Evolutionary conservation across 2,113 vertebrate species (phyloP).

Genomic region (Rhinolophus ferrumequinum): DNA sequence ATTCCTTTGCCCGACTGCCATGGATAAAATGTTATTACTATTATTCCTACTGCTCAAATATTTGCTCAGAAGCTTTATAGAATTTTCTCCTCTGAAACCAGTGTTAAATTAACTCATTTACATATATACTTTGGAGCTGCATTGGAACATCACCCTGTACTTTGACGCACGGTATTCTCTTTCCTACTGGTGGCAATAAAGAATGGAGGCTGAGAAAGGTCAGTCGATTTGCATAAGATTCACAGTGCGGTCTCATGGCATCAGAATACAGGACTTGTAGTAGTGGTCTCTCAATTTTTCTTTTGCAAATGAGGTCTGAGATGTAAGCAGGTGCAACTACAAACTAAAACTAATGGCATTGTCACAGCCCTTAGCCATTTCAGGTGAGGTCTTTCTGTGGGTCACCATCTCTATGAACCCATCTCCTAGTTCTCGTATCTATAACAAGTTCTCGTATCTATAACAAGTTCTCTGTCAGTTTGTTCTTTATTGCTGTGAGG

Average conservation of each 20-base stretch:
- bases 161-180: neutral
- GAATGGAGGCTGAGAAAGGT: neutral
- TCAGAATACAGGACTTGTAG: neutral
- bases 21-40: neutral
- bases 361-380: neutral
- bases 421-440: neutral
- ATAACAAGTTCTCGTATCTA: neutral
- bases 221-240: neutral
- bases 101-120: neutral
- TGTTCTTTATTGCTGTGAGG: neutral
- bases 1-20: neutral
- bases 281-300: neutral
- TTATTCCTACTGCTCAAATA: neutral
- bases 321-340: neutral
- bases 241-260: too few species aligned
- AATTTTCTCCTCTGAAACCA: neutral
- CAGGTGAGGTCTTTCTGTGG: neutral
- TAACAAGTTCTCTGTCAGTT: neutral
- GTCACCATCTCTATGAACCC: neutral
- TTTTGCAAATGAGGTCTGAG: neutral
- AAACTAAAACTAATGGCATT: neutral
- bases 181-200: neutral
- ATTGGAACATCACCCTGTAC: neutral
- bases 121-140: neutral
- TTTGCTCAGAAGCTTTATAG: neutral